These are phyloP conservation scores for honey bee (Apis mellifera) DNA, from an alignment of 1,140 invertebrate genomes.

Conservation along the genomic window Amel_HAv3.1 CM009939.2:9330001-9330500, in stretches of 20 bases:
- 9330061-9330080: not conserved
- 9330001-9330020: not conserved
- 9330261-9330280: not conserved
- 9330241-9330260: not conserved
- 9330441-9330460: too few relatives aligned
- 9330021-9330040: not conserved
- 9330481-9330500: too few relatives aligned
- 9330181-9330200: not conserved
- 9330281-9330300: not conserved
- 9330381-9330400: too few relatives aligned
- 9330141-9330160: slow-evolving; percentile 9
- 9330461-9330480: too few relatives aligned
- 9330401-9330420: too few relatives aligned
- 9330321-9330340: not conserved
- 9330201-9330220: not conserved
- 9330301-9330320: too few relatives aligned
- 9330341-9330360: not conserved
- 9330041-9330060: not conserved
- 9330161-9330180: not conserved
- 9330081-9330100: not conserved
- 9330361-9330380: too few relatives aligned
- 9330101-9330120: not conserved
- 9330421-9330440: too few relatives aligned
- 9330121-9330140: slow-evolving; percentile 10
- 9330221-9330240: not conserved